Conservation (phyloP, 2,888 invertebrate species). For the Megamerina dolium region DNA sequence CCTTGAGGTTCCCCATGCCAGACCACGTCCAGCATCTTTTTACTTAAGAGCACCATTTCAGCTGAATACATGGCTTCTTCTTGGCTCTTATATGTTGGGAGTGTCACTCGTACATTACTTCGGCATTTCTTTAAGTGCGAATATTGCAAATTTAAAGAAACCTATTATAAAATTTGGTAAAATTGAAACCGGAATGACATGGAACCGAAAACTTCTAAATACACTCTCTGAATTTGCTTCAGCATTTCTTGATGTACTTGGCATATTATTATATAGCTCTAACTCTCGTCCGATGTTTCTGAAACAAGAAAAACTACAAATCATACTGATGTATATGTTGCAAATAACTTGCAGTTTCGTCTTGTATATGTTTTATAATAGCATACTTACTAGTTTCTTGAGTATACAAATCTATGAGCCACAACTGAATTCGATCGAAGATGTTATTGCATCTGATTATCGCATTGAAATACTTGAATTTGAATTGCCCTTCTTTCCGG, state of each 20-base stretch:
- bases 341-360: neutral
- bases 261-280: too few species aligned
- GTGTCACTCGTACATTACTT: conserved; percentile 4
- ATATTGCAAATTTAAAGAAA: too few species aligned
- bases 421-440: conserved; percentile 12
- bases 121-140: too few species aligned
- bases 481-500: neutral
- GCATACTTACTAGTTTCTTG: conserved; percentile 11
- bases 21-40: neutral
- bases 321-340: neutral
- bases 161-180: too few species aligned
- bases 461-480: conserved; percentile 6
- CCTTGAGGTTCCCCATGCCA: conserved; percentile 1
- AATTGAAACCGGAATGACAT: too few species aligned
- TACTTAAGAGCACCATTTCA: neutral
- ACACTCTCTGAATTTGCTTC: too few species aligned
- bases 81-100: neutral
- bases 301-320: too few species aligned
- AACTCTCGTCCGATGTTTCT: too few species aligned
- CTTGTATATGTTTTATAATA: conserved; percentile 3
- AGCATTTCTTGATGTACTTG: too few species aligned
- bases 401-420: conserved; percentile 10
- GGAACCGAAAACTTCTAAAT: too few species aligned
- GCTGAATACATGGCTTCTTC: neutral
- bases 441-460: conserved; percentile 9